Evolutionary conservation across 2,113 vertebrate species (phyloP), one percentile per base, ranked within the genome.

Genomic region (Corythornis cristatus): DNA sequence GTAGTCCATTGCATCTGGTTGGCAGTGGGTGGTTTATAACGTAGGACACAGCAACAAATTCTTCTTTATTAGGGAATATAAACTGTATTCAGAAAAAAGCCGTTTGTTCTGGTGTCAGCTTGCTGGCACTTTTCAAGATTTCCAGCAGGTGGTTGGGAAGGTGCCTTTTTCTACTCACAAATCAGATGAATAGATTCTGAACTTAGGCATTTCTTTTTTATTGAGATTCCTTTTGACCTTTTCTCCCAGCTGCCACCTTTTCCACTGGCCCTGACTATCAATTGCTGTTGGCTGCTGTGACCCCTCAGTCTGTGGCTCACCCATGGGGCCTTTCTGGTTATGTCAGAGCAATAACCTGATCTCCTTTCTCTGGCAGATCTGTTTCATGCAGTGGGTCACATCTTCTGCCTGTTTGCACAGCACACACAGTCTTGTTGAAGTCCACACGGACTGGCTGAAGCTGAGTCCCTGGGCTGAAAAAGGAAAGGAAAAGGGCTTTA

Each of bases 231-330:
- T 76, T 83, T 66, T 31, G 35, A 35, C 45, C n/a, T 70, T 80
- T 76, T 15, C 5, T 33, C 18, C 20, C 18, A n/a, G 26, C 54
- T 91, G 35, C 35, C n/a, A 40, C 50, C 23, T 80, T 88, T 70
- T 65, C 16, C n/a, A 14, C 29, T 43, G 12, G 19, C 16, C 40
- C 21, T 57, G n/a, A 50, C 19, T 29, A 45, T 53, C 5, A 9
- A 0, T 64, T 42, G 7, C 22, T 51, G 33, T 17, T 88, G 40
- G 67, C 33, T 88, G 18, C 28, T 62, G 51, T 5, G 3, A 16
- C 20, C 18, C 23, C 48, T 60, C 0, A 0, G 22, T 29, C 9
- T 78, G 31, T 31, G 0, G 0, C 35, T 77, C 2, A 0, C 13
- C 61, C 4, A 0, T 9, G 25, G 43, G 46, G 53, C n/a, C 8